Conservation (phyloP, 1,140 invertebrate species). For the Tetramorium alpestre region DNA sequence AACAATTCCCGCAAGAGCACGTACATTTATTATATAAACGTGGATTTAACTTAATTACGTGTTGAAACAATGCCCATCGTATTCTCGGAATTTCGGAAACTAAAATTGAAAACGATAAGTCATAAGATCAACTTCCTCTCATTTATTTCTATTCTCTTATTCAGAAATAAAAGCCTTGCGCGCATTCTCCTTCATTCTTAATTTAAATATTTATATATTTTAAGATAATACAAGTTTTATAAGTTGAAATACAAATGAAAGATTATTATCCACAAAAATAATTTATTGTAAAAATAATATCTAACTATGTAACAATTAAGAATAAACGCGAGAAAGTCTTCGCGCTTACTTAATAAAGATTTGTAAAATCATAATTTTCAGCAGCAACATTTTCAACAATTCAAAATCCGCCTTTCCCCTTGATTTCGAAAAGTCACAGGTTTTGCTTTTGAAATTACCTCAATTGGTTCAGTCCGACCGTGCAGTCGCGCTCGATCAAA, state of each 20-base stretch:
- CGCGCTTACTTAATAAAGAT: neutral
- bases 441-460: constrained; percentile 17
- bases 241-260: neutral
- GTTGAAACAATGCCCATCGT: neutral
- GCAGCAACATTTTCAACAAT: neutral
- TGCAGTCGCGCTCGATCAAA: neutral
- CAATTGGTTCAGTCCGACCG: neutral
- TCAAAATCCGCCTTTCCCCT: neutral
- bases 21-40: constrained; percentile 16
- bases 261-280: neutral
- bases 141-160: constrained; percentile 1
- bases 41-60: constrained; percentile 23
- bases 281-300: neutral
- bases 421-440: neutral
- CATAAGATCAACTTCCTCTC: constrained; percentile 8
- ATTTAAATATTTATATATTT: constrained; percentile 6
- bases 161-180: neutral
- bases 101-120: constrained; percentile 36
- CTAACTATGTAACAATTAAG: neutral
- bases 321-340: neutral
- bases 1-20: constrained; percentile 26
- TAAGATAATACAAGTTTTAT: neutral
- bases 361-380: neutral
- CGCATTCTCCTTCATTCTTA: neutral
- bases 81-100: neutral